These are phyloP conservation scores for Drosophila dunni DNA, from an alignment of 1,140 invertebrate species.

Conservation along the genomic window DNA sequence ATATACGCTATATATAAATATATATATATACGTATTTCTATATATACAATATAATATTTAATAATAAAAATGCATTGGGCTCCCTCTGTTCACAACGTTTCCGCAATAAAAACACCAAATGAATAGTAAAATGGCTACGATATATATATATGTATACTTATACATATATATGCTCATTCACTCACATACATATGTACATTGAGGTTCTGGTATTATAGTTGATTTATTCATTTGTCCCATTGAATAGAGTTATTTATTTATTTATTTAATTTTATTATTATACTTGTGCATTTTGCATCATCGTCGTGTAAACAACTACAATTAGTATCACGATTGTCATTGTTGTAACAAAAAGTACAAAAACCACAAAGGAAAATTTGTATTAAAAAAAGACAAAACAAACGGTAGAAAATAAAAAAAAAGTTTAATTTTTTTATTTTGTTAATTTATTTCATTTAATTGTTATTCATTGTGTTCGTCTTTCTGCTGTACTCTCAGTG, in stretches of 20 bases:
- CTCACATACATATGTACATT: neutral
- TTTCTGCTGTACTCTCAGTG: neutral
- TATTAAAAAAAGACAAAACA: conserved; percentile 27
- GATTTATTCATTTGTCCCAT: conserved; percentile 50
- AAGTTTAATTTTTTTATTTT: neutral
- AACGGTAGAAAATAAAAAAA: conserved; percentile 22
- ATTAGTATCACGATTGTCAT: conserved; percentile 83
- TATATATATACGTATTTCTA: conserved; percentile 21
- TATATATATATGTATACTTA: neutral
- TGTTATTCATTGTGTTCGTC: conserved; percentile 44
- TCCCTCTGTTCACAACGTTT: conserved; percentile 31
- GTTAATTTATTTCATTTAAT: conserved; percentile 56
- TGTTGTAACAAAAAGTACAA: conserved; percentile 70
- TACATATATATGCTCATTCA: neutral
- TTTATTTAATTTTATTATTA: conserved; percentile 71
- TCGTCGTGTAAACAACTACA: conserved; percentile 83
- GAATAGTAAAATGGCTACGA: conserved; percentile 14
- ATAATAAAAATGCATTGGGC: conserved; percentile 17
- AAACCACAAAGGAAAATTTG: neutral
- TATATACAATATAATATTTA: conserved; percentile 57
- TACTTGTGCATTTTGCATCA: conserved; percentile 80
- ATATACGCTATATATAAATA: conserved; percentile 8
- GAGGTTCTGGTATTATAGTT: conserved; percentile 49
- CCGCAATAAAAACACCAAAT: conserved; percentile 5
- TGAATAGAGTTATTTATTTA: conserved; percentile 71